Percentiles rank a stretch among this genome's conserved stretches.
Conservation (phyloP, 2,113 vertebrate species). For the Gasterosteus aculeatus region DNA sequence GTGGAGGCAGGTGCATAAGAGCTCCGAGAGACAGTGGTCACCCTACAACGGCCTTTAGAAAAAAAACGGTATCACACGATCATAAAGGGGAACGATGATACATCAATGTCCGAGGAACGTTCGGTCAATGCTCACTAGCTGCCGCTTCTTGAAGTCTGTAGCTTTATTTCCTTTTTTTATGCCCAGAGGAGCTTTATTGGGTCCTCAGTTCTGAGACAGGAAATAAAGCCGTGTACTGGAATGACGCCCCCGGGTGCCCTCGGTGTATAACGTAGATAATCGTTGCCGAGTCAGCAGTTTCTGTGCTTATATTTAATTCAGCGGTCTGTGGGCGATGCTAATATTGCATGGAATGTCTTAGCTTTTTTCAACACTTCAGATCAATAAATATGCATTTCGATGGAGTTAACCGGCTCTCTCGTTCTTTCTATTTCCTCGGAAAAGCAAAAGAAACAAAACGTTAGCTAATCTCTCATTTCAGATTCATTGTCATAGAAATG, state of each 20-base stretch:
- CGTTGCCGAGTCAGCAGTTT: neutral
- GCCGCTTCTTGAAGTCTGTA: neutral
- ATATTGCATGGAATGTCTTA: neutral
- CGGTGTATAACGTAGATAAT: neutral
- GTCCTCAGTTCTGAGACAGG: neutral
- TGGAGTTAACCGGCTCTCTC: too few relatives aligned
- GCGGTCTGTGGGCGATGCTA: neutral
- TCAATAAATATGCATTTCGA: neutral
- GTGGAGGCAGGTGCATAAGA: neutral
- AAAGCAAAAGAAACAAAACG: too few relatives aligned
- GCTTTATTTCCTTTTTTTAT: too few relatives aligned
- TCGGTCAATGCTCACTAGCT: neutral
- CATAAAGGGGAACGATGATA: neutral
- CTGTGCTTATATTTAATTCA: neutral
- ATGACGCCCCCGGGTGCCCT: neutral
- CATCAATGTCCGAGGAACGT: neutral
- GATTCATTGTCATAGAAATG: neutral
- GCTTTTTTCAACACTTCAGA: neutral
- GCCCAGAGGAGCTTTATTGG: too few relatives aligned
- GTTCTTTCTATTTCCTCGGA: too few relatives aligned
- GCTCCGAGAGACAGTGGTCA: neutral
- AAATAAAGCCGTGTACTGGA: neutral
- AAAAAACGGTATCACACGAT: neutral
- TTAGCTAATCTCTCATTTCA: neutral
- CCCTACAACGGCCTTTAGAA: neutral